Evolutionary conservation across 2,797 vertebrate species (phyloP).

Genomic region (Alcedo atthis): DNA sequence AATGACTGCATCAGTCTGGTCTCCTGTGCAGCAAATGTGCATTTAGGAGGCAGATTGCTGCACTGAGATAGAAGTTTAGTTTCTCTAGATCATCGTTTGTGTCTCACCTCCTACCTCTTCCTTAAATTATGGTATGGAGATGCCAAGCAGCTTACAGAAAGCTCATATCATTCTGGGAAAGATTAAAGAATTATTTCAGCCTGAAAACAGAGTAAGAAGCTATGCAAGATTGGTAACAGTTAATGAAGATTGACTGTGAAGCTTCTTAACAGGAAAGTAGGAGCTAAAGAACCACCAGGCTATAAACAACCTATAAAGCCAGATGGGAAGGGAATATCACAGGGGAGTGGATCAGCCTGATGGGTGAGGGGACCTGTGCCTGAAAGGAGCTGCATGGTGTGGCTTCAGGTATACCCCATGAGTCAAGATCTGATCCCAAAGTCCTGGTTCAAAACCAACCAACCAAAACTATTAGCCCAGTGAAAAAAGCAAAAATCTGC

Average conservation of each 20-base stretch:
- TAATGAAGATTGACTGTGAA: neutral
- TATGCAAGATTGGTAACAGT: neutral
- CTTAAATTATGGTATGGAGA: neutral
- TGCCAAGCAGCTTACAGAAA: neutral
- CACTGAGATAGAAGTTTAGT: neutral
- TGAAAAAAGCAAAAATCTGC: neutral
- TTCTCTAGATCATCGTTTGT: neutral
- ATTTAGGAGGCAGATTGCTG: neutral
- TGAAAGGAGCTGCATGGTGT: neutral
- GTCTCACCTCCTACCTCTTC: fast-evolving
- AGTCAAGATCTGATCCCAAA: neutral
- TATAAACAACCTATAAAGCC: neutral
- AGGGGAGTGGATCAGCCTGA: neutral
- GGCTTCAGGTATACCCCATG: neutral
- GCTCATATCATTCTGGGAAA: neutral
- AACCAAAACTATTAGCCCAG: neutral
- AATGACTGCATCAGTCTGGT: neutral
- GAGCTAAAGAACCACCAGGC: neutral
- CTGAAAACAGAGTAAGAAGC: neutral
- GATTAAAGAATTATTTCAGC: neutral
- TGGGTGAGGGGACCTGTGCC: neutral
- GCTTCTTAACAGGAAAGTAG: neutral
- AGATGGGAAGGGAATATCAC: neutral
- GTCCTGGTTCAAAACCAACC: fast-evolving
- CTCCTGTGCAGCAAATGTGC: neutral